Evolutionary conservation across 2,888 invertebrate species (phyloP), one percentile per base, ranked within the genome.

Genomic region (Pseudococcus viburni): DNA sequence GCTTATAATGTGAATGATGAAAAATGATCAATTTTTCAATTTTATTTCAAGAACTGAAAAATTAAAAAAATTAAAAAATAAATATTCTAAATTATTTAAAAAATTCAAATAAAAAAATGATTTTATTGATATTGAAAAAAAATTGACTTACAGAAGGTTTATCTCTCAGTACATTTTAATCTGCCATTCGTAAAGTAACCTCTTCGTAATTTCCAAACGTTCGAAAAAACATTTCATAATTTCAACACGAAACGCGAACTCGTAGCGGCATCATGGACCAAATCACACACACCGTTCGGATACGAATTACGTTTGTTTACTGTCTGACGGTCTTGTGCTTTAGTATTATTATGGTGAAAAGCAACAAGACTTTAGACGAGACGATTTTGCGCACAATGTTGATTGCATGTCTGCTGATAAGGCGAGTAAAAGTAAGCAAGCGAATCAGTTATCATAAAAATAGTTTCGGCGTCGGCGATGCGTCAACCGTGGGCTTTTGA

Each of bases 371-470:
- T 80, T 46, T 2, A n/a, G 42, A 42, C 80, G 80, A 80, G 80
- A 80, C 80, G 80, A 80, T 80, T 80, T 80, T 80, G 80, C 80
- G 80, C 80, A 80, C 80, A 26, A 80, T 80, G 80, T 42, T 42
- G 80, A 80, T 80, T 80, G 42, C 42, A 80, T 42, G 80, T 80
- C 80, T 80, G 19, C n/a, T 80, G 80, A 80, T 80, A 80, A 80
- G 80, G 15, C 39, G 80, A 42, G 59, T 59, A 59, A 59, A 59
- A 73, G 80, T 42, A 80, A 80, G 68, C 19, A 42, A n/a, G 80
- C 80, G 80, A 80, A 80, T 80, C 80, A 42, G 80, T 80, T 80
- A 80, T 80, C 80, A 80, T 80, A 80, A 42, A 80, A 80, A 42
- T 80, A 42, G 80, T 42, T 80, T 80, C 42, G 80, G 42, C 80